These are phyloP conservation scores for Iselma pallidipennis DNA, from an alignment of 2,888 invertebrate genomes.

Conservation along the genomic window DNA sequence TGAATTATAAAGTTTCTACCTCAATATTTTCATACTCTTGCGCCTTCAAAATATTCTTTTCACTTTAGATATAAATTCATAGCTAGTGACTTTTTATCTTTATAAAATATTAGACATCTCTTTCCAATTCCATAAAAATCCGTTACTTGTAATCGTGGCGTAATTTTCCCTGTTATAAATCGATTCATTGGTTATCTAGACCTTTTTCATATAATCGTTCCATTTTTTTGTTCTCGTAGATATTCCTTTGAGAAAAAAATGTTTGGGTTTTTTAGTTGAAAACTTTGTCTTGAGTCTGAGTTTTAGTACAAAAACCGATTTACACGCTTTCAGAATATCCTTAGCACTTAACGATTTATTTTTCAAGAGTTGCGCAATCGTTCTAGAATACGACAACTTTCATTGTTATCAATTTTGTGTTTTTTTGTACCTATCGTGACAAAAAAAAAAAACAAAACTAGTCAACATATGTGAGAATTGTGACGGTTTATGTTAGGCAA, in stretches of 20 bases:
- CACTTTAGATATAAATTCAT: conserved; percentile 26
- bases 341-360: background rate
- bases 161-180: conserved; percentile 16
- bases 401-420: background rate
- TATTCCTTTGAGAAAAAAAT: background rate
- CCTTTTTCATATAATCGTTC: background rate
- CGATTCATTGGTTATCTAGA: background rate
- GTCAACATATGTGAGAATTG: too few species aligned
- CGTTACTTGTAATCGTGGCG: conserved; percentile 25
- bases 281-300: background rate
- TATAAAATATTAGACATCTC: conserved; percentile 26
- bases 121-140: conserved; percentile 24
- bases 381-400: background rate
- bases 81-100: conserved; percentile 26
- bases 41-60: conserved; percentile 25
- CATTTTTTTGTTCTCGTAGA: background rate
- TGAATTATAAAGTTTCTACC: conserved; percentile 31
- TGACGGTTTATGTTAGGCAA: background rate
- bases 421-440: background rate
- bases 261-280: background rate
- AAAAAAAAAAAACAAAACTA: background rate
- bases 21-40: conserved; percentile 27
- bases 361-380: background rate
- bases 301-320: background rate
- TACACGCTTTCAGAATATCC: background rate